Conservation (phyloP, 2,888 invertebrate genomes). For the Apamea anceps region DNA sequence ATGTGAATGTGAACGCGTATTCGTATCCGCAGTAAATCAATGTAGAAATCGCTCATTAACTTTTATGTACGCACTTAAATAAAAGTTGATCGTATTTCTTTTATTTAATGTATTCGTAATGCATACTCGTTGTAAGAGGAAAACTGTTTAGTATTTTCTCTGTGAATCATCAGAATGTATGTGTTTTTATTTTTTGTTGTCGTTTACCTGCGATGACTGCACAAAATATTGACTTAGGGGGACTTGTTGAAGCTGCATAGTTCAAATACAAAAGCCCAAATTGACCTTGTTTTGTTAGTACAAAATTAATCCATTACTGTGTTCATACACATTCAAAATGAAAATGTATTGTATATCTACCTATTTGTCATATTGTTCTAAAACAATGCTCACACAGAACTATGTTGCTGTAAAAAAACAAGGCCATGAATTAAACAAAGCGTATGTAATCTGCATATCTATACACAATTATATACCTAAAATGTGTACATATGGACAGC, state of each 20-base stretch:
- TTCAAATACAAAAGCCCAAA: slow-evolving; percentile 9
- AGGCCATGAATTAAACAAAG: slow-evolving; percentile 53
- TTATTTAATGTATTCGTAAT: slow-evolving; percentile 35
- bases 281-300: slow-evolving; percentile 18
- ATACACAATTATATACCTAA: slow-evolving; percentile 18
- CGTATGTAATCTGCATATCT: slow-evolving; percentile 51
- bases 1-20: slow-evolving; percentile 49
- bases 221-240: background rate
- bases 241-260: background rate
- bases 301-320: background rate
- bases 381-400: slow-evolving; percentile 38
- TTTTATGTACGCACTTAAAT: slow-evolving; percentile 41
- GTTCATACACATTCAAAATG: slow-evolving; percentile 18
- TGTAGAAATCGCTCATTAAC: slow-evolving; percentile 62
- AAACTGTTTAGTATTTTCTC: slow-evolving; percentile 47
- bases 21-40: slow-evolving; percentile 62
- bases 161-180: slow-evolving; percentile 10
- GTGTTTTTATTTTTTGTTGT: background rate
- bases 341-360: slow-evolving; percentile 25
- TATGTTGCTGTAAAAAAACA: slow-evolving; percentile 26
- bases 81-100: slow-evolving; percentile 20
- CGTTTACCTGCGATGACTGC: background rate
- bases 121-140: slow-evolving; percentile 18
- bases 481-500: background rate
- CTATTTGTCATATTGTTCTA: slow-evolving; percentile 44